Evolutionary conservation across 2,113 vertebrate species (phyloP).

Genomic region (Sinocyclocheilus anophthalmus): DNA sequence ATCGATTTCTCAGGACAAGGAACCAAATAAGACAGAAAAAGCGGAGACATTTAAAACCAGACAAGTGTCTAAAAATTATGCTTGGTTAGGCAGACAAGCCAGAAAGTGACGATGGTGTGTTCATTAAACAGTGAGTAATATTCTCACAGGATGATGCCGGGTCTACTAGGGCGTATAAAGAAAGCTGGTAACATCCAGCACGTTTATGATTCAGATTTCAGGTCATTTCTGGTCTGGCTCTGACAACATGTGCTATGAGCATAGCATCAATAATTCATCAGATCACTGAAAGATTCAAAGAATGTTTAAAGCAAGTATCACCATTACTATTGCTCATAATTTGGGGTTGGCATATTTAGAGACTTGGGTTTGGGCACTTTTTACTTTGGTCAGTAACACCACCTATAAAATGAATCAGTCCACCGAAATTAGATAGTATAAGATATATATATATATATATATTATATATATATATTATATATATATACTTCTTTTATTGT

Average conservation of each 20-base stretch:
- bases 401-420: not conserved
- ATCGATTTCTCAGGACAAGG: conserved; percentile 52
- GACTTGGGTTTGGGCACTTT: not conserved
- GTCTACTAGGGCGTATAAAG: not conserved
- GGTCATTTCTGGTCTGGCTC: conserved; percentile 1
- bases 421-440: too few species aligned
- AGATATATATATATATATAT: not conserved
- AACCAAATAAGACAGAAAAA: conserved; percentile 49
- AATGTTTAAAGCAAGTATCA: not conserved
- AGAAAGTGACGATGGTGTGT: not conserved
- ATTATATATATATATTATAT: not conserved
- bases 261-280: not conserved
- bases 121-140: conserved; percentile 35
- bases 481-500: not conserved
- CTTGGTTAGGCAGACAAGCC: conserved; percentile 43
- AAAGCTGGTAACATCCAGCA: conserved; percentile 6
- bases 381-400: not conserved
- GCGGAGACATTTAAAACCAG: conserved; percentile 55
- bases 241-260: not conserved
- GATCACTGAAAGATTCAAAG: conserved; percentile 26
- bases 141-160: conserved; percentile 4
- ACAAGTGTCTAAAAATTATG: conserved; percentile 40
- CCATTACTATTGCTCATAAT: not conserved
- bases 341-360: too few species aligned
- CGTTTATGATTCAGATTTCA: not conserved